Evolutionary conservation across 1,140 invertebrate species (phyloP).

Genomic region (Druon quercuslanigerum): DNA sequence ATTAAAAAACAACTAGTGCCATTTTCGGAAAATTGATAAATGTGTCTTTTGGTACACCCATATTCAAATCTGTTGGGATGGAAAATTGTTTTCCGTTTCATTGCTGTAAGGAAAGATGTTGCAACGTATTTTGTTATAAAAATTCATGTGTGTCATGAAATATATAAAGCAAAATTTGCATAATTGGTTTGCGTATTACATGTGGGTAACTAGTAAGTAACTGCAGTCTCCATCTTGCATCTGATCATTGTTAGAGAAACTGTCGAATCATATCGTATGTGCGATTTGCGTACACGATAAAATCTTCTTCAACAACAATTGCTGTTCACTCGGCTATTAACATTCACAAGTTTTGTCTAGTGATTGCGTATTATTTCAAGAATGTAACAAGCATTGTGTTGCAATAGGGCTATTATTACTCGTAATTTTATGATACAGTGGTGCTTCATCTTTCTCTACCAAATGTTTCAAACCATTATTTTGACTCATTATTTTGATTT

Average conservation of each 20-base stretch:
- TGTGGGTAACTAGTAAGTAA: not conserved
- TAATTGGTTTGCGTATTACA: not conserved
- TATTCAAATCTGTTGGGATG: too few relatives aligned
- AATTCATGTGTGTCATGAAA: not conserved
- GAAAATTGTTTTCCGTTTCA: not conserved
- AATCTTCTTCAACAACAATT: not conserved
- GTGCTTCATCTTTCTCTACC: not conserved
- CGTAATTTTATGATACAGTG: not conserved
- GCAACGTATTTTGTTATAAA: not conserved
- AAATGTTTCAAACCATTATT: not conserved
- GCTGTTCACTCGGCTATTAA: not conserved
- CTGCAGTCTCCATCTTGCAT: not conserved
- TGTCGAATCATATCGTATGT: not conserved
- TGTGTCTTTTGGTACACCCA: too few relatives aligned
- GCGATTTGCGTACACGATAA: not conserved
- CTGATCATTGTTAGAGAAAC: not conserved
- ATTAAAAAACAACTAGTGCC: too few relatives aligned
- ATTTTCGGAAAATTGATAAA: too few relatives aligned
- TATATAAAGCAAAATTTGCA: not conserved
- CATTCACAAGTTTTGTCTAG: not conserved
- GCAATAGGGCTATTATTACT: not conserved
- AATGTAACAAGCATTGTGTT: not conserved
- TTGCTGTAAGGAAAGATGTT: not conserved
- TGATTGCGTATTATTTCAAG: slow-evolving; percentile 3
- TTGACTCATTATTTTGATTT: too few relatives aligned